Evolutionary conservation across 2,797 vertebrate species (phyloP), one percentile per base, ranked within the genome.

Genomic region (Buceros bicornis): DNA sequence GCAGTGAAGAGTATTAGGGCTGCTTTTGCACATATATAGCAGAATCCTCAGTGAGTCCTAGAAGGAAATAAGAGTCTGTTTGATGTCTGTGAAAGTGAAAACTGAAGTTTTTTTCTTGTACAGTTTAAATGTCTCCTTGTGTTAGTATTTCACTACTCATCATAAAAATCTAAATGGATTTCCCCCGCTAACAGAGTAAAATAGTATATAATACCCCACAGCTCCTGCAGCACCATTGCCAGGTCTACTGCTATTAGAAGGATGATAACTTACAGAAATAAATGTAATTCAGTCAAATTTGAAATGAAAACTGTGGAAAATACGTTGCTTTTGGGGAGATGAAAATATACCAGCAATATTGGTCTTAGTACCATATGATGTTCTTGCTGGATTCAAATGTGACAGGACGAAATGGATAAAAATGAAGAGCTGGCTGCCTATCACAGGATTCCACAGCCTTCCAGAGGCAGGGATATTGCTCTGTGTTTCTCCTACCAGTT

Each of bases 241-340:
- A 79, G 54, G 29, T 43, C n/a, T 73, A 4, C 62, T 87, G 83
- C 62, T 73, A 73, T 89, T 87, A 84, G 86, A 20, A 58, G 17
- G 45, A 48, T n/a, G 48, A 40, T 60, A 82, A 85, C 64, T 89
- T 85, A 40, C 35, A 94, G 80, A 37, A 93, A 67, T 80, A 62
- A 37, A 86, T 82, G 5, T 58, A 87, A 77, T 80, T 91, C 72
- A 77, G n/a, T 82, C 22, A 1, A 74, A 91, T 85, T 92, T 73
- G 64, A 80, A 80, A 92, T 90, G 71, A 91, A 97, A 96, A 70
- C 83, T 73, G 57, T 74, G 73, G 62, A 8, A 92, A 97, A 94
- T 82, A 56, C n/a, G 64, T 82, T 93, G 81, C 81, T 93, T 92
- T 90, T 15, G 51, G 71, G 87, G 56, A 90, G 78, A 85, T 85